Conservation (phyloP, 23 tunicate genomes). For the Diplosoma virens region DNA sequence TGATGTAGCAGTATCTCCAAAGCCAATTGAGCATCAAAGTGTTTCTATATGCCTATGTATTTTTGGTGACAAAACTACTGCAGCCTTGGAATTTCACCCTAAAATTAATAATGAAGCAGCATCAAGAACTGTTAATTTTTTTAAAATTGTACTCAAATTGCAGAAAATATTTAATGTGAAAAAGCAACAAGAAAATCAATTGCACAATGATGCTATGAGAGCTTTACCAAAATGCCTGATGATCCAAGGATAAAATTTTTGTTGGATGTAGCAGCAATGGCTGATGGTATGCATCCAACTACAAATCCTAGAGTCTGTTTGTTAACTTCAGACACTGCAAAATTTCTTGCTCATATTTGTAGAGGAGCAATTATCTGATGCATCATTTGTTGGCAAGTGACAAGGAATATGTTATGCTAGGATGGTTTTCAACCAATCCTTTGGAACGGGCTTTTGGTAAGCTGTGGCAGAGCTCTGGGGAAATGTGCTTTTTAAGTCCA, state of each 20-base stretch:
- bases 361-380: background rate
- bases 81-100: background rate
- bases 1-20: background rate
- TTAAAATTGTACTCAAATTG: background rate
- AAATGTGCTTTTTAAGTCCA: background rate
- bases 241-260: background rate
- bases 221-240: background rate
- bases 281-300: background rate
- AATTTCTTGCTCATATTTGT: background rate
- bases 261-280: conserved; percentile 4
- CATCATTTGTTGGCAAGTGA: background rate
- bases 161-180: background rate
- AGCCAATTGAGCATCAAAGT: background rate
- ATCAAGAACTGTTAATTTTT: background rate
- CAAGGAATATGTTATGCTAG: background rate
- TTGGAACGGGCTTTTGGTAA: background rate
- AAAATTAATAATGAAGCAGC: background rate
- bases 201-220: background rate
- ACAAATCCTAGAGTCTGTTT: background rate
- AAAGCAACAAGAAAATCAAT: background rate
- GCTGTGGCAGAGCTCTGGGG: background rate
- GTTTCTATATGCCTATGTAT: background rate
- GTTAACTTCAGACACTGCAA: background rate
- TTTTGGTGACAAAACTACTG: background rate
- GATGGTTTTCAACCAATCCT: background rate